Conservation (phyloP, 2,797 vertebrate species). For the Borostomias antarcticus region DNA sequence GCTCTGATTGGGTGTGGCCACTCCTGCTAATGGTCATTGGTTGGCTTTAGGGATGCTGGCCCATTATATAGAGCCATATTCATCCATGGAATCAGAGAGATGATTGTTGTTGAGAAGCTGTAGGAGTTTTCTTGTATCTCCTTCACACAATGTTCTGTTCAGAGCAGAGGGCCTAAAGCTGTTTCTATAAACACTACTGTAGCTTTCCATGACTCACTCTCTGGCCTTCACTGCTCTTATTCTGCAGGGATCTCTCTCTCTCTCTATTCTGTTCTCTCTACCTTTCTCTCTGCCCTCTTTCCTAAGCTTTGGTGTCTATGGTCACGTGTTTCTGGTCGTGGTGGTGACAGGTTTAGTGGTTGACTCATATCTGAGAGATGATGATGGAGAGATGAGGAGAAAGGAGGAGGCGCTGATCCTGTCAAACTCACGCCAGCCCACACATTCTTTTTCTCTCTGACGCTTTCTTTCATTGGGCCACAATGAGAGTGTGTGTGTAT, state of each 20-base stretch:
- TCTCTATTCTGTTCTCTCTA: conserved; percentile 7
- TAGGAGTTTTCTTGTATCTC: neutral
- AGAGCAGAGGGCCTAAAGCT: neutral
- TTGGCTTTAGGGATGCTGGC: neutral
- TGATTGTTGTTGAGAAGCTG: too few relatives aligned
- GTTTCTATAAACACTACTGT: neutral
- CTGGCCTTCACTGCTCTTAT: conserved; percentile 29
- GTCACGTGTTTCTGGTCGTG: neutral
- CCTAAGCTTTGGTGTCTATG: conserved; percentile 8
- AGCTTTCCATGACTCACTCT: conserved; percentile 13
- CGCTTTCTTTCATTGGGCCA: neutral
- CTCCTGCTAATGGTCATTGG: neutral
- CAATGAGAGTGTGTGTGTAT: neutral
- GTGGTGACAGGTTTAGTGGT: conserved; percentile 17
- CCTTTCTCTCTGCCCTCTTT: conserved; percentile 15
- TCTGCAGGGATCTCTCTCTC: neutral
- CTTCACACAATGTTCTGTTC: neutral
- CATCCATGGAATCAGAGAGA: too few relatives aligned
- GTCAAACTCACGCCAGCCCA: neutral
- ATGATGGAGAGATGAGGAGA: conserved; percentile 20
- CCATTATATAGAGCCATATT: too few relatives aligned
- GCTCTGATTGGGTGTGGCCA: neutral
- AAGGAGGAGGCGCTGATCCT: conserved; percentile 51
- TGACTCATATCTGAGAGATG: conserved; percentile 44
- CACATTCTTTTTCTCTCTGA: neutral